These are phyloP conservation scores for Phylloscopus trochiloides DNA, from an alignment of 2,113 vertebrate genomes.

Conservation along the genomic window DNA sequence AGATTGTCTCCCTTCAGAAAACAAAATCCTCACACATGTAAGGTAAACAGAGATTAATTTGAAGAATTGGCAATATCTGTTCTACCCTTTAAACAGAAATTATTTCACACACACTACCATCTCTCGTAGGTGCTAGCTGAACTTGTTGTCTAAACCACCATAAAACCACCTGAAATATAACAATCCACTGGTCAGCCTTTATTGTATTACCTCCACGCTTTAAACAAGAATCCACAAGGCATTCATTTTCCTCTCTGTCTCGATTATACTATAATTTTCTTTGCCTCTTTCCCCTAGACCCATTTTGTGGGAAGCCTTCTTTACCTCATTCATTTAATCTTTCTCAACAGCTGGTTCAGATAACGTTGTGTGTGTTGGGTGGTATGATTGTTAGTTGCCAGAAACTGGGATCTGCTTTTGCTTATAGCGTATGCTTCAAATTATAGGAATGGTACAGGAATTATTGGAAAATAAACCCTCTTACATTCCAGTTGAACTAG, in stretches of 20 bases:
- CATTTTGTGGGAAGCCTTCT: accelerated
- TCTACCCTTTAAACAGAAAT: background rate
- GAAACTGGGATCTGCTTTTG: background rate
- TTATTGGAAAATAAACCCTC: background rate
- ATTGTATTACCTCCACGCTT: background rate
- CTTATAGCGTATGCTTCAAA: too few species aligned
- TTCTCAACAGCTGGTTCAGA: background rate
- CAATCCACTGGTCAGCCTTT: background rate
- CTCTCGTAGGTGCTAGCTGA: background rate
- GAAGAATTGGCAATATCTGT: background rate
- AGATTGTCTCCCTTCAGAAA: background rate
- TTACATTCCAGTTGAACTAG: background rate
- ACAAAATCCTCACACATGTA: background rate
- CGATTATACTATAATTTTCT: background rate
- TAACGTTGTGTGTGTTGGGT: accelerated
- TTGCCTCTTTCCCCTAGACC: accelerated
- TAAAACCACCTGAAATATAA: background rate
- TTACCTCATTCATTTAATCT: background rate
- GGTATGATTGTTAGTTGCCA: background rate
- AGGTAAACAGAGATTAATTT: background rate
- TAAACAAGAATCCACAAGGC: background rate
- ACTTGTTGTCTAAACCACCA: background rate
- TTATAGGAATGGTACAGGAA: background rate
- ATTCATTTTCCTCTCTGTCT: background rate
- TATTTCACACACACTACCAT: background rate